A percentile compares a stretch with the other conserved stretches of the same genome.
These are phyloP conservation scores for Nipponia nippon DNA, from an alignment of 2,113 vertebrate species.

Conservation along the genomic window DNA sequence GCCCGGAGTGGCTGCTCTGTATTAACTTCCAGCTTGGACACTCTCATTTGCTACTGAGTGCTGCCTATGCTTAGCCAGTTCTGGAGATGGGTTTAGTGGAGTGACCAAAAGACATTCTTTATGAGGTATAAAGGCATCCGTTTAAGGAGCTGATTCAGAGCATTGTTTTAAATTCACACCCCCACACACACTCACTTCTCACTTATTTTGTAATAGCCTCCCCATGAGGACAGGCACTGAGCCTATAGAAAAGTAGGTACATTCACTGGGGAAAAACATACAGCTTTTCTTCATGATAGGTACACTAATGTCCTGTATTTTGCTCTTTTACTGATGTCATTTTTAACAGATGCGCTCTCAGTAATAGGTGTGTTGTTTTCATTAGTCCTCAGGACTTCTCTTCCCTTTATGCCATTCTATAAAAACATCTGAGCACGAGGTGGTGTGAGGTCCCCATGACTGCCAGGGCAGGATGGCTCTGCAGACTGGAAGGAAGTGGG, in stretches of 20 bases:
- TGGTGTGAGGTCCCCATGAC: neutral
- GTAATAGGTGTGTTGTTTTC: neutral
- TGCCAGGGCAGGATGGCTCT: neutral
- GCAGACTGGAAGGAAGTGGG: neutral
- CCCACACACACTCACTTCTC: neutral
- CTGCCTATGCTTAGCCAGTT: neutral
- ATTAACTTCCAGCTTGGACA: neutral
- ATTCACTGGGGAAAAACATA: neutral
- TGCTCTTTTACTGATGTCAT: neutral
- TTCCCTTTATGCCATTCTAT: neutral
- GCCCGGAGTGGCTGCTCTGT: neutral
- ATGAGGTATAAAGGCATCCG: neutral
- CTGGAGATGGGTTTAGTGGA: neutral
- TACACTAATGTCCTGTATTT: neutral
- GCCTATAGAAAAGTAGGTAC: neutral
- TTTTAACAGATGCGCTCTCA: neutral
- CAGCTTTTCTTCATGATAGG: neutral
- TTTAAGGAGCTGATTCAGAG: neutral
- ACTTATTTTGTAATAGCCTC: neutral
- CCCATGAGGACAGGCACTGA: neutral
- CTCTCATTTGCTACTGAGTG: neutral
- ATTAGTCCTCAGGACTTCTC: neutral
- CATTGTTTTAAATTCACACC: neutral
- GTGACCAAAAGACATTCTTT: neutral
- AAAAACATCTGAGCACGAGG: neutral